These are phyloP conservation scores for Pyrgilauda ruficollis DNA, from an alignment of 2,113 vertebrate species.

Conservation along the genomic window DNA sequence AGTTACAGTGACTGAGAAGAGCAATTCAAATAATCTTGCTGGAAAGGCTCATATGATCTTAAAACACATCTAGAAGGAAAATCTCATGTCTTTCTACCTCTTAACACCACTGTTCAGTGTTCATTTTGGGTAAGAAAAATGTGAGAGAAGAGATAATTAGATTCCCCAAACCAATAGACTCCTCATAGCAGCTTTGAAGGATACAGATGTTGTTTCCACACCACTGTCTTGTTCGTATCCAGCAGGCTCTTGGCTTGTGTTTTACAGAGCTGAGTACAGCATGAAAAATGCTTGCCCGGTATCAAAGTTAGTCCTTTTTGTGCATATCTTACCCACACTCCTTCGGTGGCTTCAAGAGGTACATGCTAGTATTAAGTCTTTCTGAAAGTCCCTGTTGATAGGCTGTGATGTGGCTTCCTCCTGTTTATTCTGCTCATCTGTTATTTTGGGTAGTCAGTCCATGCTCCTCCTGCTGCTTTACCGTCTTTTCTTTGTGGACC, in stretches of 20 bases:
- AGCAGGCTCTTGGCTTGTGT: constrained; percentile 6
- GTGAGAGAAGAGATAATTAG: constrained; percentile 18
- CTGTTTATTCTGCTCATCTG: neutral
- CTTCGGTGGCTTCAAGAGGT: neutral
- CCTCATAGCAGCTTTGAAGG: neutral
- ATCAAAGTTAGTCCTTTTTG: constrained; percentile 5
- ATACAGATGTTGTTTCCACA: constrained; percentile 27
- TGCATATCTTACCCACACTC: neutral
- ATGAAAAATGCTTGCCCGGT: constrained; percentile 20
- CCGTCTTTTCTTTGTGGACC: neutral
- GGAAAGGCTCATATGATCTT: neutral
- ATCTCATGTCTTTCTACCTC: neutral
- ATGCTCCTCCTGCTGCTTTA: neutral
- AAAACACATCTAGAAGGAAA: neutral
- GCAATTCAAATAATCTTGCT: neutral
- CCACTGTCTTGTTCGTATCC: neutral
- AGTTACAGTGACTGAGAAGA: neutral
- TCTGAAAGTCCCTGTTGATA: neutral
- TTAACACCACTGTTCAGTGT: neutral
- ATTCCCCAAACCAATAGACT: neutral
- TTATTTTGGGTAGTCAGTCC: neutral
- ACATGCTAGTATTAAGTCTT: neutral
- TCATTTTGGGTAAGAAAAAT: neutral
- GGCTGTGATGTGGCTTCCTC: neutral
- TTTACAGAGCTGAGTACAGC: constrained; percentile 23